Evolutionary conservation across 2,113 vertebrate genomes (phyloP).

Genomic region (Ageneiosus marmoratus): DNA sequence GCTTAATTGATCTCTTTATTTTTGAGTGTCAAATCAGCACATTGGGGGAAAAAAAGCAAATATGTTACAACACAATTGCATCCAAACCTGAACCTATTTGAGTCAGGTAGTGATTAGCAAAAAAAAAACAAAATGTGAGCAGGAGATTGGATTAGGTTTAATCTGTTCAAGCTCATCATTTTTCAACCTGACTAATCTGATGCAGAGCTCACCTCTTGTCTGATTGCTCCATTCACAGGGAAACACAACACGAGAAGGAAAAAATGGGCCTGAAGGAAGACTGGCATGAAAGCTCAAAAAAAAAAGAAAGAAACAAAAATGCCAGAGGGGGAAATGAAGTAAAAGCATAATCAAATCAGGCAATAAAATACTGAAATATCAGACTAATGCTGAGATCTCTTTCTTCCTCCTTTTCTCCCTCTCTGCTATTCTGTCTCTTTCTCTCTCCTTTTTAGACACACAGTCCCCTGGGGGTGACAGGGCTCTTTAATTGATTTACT

Average conservation of each 20-base stretch:
- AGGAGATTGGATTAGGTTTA: constrained; percentile 55
- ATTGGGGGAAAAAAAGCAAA: not conserved
- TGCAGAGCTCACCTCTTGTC: constrained; percentile 37
- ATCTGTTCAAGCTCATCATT: constrained; percentile 45
- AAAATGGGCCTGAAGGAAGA: not conserved
- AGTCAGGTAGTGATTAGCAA: constrained; percentile 34
- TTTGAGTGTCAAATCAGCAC: not conserved
- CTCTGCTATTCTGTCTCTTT: not conserved
- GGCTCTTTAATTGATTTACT: constrained; percentile 71
- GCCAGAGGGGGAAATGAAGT: constrained; percentile 12
- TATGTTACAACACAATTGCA: not conserved
- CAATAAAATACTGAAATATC: constrained; percentile 29
- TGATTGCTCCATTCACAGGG: constrained; percentile 5
- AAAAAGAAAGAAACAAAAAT: not conserved
- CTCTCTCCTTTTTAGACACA: constrained; percentile 26
- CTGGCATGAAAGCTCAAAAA: not conserved
- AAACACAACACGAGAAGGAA: not conserved
- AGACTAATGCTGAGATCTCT: constrained; percentile 16
- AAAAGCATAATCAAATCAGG: constrained; percentile 28
- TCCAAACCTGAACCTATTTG: constrained; percentile 9
- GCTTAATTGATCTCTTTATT: constrained; percentile 6
- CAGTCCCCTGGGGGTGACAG: constrained; percentile 34
- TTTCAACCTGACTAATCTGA: constrained; percentile 59
- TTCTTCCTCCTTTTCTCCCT: not conserved
- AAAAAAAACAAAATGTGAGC: constrained; percentile 24